These are phyloP conservation scores for Chironomus tentans DNA, from an alignment of 2,888 invertebrate genomes.

Conservation along the genomic window DNA sequence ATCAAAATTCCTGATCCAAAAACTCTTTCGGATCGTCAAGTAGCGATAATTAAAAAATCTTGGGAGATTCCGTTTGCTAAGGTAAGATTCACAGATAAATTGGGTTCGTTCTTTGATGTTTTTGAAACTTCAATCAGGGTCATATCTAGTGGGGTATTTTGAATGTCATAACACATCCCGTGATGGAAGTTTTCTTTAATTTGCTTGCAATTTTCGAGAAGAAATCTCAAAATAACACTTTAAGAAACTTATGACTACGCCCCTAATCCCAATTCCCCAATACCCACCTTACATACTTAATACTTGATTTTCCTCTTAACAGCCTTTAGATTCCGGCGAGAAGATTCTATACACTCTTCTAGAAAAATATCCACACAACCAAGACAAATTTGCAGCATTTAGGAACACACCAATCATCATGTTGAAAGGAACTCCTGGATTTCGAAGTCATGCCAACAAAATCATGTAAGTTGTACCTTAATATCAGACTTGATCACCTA, in stretches of 20 bases:
- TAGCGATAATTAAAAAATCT: slow-evolving; percentile 38
- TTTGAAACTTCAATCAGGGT: too few species aligned
- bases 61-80: slow-evolving; percentile 39
- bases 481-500: too few species aligned
- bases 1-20: slow-evolving; percentile 27
- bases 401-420: slow-evolving; percentile 36
- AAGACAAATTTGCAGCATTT: slow-evolving; percentile 38
- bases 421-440: slow-evolving; percentile 30
- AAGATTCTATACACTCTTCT: slow-evolving; percentile 38
- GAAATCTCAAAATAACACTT: too few species aligned
- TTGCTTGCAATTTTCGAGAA: too few species aligned
- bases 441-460: slow-evolving; percentile 20
- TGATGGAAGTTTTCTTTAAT: too few species aligned
- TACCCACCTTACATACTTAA: too few species aligned
- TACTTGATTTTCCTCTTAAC: slow-evolving; percentile 21
- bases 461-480: slow-evolving; percentile 6
- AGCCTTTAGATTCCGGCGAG: slow-evolving; percentile 39
- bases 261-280: too few species aligned
- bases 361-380: slow-evolving; percentile 39
- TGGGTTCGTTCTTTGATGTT: too few species aligned
- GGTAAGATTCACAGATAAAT: neutral
- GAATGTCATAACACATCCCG: too few species aligned
- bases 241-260: too few species aligned
- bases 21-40: slow-evolving; percentile 37
- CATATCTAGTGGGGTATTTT: too few species aligned